Conservation (phyloP, 2,888 invertebrate genomes). For the Aporophyla lueneburgensis region DNA sequence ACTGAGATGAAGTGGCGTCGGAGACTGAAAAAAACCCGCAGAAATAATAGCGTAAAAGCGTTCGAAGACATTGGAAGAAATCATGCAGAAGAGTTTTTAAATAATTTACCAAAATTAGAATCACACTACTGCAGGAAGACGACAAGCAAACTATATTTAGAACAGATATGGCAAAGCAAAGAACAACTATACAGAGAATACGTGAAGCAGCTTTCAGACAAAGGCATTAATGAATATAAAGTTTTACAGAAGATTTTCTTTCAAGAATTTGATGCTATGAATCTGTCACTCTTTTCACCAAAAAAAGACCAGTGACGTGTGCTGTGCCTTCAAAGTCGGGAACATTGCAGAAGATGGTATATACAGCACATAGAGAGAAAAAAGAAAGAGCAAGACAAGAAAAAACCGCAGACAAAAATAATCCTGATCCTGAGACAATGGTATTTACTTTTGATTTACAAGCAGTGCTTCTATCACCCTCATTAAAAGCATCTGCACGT, state of each 20-base stretch:
- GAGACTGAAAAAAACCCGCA: no score
- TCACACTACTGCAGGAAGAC: no score
- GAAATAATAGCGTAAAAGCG: background rate
- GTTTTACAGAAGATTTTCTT: background rate
- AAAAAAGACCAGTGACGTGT: no score
- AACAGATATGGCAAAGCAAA: no score
- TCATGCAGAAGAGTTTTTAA: background rate
- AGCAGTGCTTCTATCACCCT: background rate
- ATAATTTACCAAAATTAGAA: no score
- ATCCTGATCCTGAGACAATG: background rate
- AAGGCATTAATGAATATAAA: background rate
- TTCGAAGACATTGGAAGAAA: background rate
- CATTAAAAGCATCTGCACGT: background rate
- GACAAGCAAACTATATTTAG: no score
- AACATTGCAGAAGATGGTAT: background rate
- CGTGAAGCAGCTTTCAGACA: background rate
- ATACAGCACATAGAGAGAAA: background rate
- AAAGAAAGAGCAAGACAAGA: background rate
- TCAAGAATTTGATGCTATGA: background rate
- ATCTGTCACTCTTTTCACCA: no score
- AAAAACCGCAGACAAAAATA: background rate
- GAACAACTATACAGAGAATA: no score
- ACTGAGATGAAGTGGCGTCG: background rate
- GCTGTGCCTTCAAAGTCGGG: background rate
- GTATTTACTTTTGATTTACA: background rate